These are phyloP conservation scores for Drosophila micromelanica DNA, from an alignment of 1,140 invertebrate species.

Conservation along the genomic window DNA sequence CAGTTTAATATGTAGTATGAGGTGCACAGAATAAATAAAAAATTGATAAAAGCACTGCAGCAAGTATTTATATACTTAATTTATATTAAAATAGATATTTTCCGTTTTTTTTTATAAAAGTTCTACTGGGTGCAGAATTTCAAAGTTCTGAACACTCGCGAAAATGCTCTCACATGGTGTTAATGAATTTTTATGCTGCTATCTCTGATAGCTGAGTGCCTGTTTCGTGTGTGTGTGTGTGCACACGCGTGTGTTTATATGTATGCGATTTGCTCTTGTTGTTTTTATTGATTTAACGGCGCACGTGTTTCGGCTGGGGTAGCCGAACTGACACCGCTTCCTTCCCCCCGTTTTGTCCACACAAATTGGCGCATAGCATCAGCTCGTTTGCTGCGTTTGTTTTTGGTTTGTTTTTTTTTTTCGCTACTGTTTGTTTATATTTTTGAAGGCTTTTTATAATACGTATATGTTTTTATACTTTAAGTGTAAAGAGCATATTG, in stretches of 20 bases:
- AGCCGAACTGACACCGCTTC: slow-evolving; percentile 40
- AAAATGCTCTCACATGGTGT: slow-evolving; percentile 59
- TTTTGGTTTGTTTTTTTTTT: slow-evolving; percentile 34
- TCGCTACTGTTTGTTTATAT: slow-evolving; percentile 61
- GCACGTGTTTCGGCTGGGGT: slow-evolving; percentile 68
- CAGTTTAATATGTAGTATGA: neutral
- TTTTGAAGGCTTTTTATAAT: slow-evolving; percentile 31
- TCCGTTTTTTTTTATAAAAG: neutral
- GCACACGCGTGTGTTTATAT: slow-evolving; percentile 7
- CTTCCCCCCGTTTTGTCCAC: slow-evolving; percentile 26
- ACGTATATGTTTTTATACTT: neutral
- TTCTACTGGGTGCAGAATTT: slow-evolving; percentile 18
- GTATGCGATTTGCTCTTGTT: slow-evolving; percentile 47
- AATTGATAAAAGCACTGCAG: neutral
- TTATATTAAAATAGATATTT: neutral
- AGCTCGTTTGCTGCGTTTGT: slow-evolving; percentile 6
- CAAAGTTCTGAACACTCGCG: slow-evolving; percentile 20
- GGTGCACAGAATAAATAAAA: neutral
- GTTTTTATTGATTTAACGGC: slow-evolving; percentile 75
- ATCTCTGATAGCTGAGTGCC: slow-evolving; percentile 15
- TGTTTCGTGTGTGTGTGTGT: slow-evolving; percentile 9
- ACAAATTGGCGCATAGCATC: slow-evolving; percentile 38
- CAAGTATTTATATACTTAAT: neutral
- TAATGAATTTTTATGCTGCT: slow-evolving; percentile 73
- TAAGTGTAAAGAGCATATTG: too few species aligned